Evolutionary conservation across 2,888 invertebrate genomes (phyloP), one percentile per base, ranked within the genome.

Genomic region (Atrina japonica): DNA sequence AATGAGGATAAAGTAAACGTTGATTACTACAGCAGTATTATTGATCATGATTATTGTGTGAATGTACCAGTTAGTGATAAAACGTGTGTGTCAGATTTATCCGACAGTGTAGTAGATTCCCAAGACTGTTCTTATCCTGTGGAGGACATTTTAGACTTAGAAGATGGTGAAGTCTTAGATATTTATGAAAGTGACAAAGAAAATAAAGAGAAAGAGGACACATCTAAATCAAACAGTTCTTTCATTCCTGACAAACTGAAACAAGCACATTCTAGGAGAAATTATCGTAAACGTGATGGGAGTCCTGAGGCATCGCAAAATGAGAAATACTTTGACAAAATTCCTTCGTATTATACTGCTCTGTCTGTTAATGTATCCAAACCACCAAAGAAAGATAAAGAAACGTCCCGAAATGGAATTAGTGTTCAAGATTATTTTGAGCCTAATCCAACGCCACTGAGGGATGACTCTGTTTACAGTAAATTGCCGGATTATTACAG

Each of bases 11-110:
- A 40, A 25, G 75, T 73, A 1, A 73, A 61, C 64, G 52, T 70
- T 23, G 67, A 70, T 66, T 81, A 78, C 64, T 83, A 70, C 64
- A 70, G 70, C 18, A 43, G 78, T 84, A 91, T 81, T 89, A 86
- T 92, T 71, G 94, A 94, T 86, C 94, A 94, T 82, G 93, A 93
- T 87, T 94, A 94, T 81, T 93, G 93, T 80, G 71, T 53, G 9
- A 66, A 70, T 65, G 66, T 64, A 11, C 61, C 73, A n/a, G n/a
- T n/a, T n/a, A n/a, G n/a, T n/a, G n/a, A n/a, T n/a, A n/a, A n/a
- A n/a, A n/a, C n/a, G n/a, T n/a, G n/a, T n/a, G n/a, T n/a, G n/a
- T n/a, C n/a, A n/a, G n/a, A n/a, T n/a, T n/a, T n/a, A n/a, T n/a
- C n/a, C n/a, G n/a, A n/a, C n/a, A n/a, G n/a, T n/a, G n/a, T n/a